phyloP scores from a whole-genome alignment of 1,140 invertebrate genomes.

The Bombus fervidus region DNA sequence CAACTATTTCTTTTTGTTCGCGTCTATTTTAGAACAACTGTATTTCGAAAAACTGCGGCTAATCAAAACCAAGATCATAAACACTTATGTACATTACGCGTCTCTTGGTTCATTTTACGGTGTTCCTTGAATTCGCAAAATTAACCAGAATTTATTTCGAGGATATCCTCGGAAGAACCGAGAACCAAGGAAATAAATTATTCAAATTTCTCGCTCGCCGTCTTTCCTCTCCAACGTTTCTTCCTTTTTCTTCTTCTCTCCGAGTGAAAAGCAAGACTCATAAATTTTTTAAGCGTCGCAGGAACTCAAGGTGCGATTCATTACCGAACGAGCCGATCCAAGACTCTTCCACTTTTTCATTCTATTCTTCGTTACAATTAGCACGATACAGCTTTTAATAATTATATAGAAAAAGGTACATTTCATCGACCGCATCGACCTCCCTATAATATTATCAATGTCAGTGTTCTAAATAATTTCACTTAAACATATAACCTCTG shows the following conservation, averaged over 20 bases:
- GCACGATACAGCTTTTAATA: background rate
- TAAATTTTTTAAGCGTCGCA: slow-evolving; percentile 35
- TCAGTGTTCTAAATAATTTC: too few species aligned
- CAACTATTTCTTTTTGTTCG: background rate
- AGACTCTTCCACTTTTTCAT: background rate
- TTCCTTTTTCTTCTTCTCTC: background rate
- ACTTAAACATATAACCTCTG: too few species aligned
- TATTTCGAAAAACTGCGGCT: background rate
- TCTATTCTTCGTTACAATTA: too few species aligned
- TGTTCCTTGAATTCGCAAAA: background rate
- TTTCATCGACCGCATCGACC: background rate
- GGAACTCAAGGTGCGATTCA: slow-evolving; percentile 6
- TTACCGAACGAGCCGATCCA: slow-evolving; percentile 32
- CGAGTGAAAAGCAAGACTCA: background rate
- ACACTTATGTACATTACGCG: background rate
- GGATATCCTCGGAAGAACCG: background rate
- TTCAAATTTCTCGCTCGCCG: slow-evolving; percentile 24
- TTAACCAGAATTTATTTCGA: slow-evolving; percentile 33
- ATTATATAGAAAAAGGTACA: background rate
- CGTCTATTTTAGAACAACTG: background rate
- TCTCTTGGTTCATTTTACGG: too few species aligned
- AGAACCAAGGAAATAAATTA: slow-evolving; percentile 32
- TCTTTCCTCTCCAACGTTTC: background rate
- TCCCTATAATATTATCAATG: too few species aligned
- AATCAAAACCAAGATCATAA: background rate